A percentile compares a stretch with the other conserved stretches of the same genome.
These are phyloP conservation scores for Mormoops blainvillei DNA, from an alignment of 2,113 vertebrate species.

Conservation along the genomic window DNA sequence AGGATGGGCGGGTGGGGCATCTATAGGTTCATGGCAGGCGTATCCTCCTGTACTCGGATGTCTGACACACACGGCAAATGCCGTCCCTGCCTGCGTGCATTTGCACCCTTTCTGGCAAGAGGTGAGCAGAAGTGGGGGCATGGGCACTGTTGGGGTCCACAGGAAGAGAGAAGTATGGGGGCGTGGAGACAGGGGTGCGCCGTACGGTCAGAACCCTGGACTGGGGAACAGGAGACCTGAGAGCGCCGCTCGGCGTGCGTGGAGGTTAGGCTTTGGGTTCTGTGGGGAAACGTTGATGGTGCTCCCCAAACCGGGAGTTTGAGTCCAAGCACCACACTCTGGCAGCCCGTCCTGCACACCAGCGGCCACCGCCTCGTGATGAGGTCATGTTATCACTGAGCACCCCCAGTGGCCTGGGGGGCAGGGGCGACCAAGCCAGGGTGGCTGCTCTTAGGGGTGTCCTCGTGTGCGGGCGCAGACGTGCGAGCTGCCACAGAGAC, in stretches of 20 bases:
- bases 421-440: neutral
- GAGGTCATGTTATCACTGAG: neutral
- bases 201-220: rapidly evolving
- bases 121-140: too few species aligned
- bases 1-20: neutral
- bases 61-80: neutral
- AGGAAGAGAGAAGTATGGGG: rapidly evolving
- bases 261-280: neutral
- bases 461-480: neutral
- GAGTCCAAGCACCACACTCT: rapidly evolving
- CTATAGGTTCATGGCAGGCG: neutral
- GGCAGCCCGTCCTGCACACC: rapidly evolving
- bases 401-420: too few species aligned
- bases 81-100: neutral
- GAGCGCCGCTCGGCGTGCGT: neutral
- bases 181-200: too few species aligned
- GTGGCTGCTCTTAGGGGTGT: neutral
- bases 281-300: rapidly evolving
- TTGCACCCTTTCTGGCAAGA: neutral
- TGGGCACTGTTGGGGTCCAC: too few species aligned
- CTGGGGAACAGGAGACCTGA: neutral
- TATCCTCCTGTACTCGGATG: neutral
- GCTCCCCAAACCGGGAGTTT: neutral
- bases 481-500: neutral
- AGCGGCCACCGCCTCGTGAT: neutral